Percentiles rank a stretch among this genome's conserved stretches.
Evolutionary conservation across 2,888 invertebrate species (phyloP).

Genomic region (Cantharis nigra): DNA sequence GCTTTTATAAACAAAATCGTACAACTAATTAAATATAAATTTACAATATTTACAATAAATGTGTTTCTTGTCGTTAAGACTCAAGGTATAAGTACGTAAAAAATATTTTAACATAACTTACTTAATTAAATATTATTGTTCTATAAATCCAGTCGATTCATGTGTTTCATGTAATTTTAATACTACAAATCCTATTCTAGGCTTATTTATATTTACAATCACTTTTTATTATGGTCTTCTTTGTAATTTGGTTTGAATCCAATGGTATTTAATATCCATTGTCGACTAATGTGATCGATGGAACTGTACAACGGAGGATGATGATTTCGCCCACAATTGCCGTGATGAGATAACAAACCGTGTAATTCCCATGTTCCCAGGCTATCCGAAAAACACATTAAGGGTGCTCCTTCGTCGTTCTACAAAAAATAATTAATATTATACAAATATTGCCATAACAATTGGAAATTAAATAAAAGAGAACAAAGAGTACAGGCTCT

Average conservation of each 20-base stretch:
- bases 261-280: constrained; percentile 57
- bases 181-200: background rate
- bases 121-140: background rate
- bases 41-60: constrained; percentile 38
- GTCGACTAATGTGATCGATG: constrained; percentile 49
- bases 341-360: constrained; percentile 64
- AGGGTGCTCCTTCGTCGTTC: constrained; percentile 70
- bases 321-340: constrained; percentile 61
- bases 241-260: constrained; percentile 40
- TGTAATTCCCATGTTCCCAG: constrained; percentile 63
- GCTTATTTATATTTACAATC: constrained; percentile 16
- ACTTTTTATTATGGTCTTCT: constrained; percentile 21
- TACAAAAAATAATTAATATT: constrained; percentile 44
- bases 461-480: background rate
- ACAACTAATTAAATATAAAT: constrained; percentile 3
- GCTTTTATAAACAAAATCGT: background rate
- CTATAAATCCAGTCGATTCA: constrained; percentile 2
- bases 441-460: background rate
- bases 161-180: background rate
- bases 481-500: background rate
- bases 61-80: background rate
- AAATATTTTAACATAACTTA: constrained; percentile 1
- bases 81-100: background rate
- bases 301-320: constrained; percentile 64
- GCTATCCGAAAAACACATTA: constrained; percentile 63